Conservation (phyloP, 2,113 vertebrate species). For the Gallinago paraguaiae region DNA sequence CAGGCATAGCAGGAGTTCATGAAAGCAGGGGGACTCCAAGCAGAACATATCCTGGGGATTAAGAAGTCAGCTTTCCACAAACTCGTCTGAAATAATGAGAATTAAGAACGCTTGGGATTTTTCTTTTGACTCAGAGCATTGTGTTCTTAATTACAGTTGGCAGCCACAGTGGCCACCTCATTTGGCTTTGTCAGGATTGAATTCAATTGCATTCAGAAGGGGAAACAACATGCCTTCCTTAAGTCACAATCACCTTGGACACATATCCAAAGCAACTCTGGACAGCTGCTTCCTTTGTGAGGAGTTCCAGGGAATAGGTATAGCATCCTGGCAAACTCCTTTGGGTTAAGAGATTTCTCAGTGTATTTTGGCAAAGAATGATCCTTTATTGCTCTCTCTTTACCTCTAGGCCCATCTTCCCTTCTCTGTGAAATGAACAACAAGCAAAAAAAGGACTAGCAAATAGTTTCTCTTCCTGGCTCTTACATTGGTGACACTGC, state of each 20-base stretch:
- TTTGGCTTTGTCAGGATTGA: conserved; percentile 14
- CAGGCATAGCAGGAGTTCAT: not conserved
- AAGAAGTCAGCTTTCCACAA: not conserved
- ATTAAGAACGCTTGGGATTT: not conserved
- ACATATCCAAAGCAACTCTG: not conserved
- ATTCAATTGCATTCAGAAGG: not conserved
- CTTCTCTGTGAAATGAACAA: not conserved
- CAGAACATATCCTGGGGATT: not conserved
- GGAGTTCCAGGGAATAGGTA: not conserved
- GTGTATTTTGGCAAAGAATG: not conserved
- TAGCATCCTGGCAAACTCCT: not conserved
- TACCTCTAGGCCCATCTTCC: not conserved
- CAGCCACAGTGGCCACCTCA: not conserved
- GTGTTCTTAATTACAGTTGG: conserved; percentile 27
- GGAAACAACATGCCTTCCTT: not conserved
- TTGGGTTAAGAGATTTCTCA: not conserved
- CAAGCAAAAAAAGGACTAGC: not conserved
- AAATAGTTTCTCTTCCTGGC: not conserved
- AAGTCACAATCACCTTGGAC: not conserved
- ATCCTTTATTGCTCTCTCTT: not conserved
- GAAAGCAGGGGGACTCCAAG: not conserved
- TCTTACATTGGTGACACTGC: not conserved
- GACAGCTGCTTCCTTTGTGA: not conserved
- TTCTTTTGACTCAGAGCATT: not conserved
- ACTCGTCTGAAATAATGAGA: not conserved